phyloP scores from a whole-genome alignment of 2,113 vertebrate species.

The Haemorhous mexicanus region DNA sequence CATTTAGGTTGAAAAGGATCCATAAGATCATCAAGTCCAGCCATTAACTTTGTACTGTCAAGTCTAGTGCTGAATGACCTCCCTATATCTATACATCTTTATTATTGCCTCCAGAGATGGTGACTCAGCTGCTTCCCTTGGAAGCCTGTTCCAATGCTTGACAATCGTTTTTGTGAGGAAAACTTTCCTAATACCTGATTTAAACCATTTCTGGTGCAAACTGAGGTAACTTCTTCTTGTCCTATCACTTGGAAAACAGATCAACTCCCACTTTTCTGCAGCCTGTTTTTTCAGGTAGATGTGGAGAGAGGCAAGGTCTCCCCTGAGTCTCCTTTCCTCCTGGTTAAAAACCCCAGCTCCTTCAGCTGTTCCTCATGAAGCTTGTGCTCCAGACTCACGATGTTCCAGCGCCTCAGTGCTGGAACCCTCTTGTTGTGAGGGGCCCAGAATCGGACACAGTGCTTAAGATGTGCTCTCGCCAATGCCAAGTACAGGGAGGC shows the following conservation, averaged over 20 bases:
- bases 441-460: background rate
- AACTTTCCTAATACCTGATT: background rate
- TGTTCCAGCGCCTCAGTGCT: accelerated
- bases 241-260: background rate
- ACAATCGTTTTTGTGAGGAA: background rate
- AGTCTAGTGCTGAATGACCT: background rate
- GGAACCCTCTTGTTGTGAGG: too few species aligned
- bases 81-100: accelerated
- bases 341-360: background rate
- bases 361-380: accelerated
- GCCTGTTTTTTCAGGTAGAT: background rate
- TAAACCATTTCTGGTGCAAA: background rate
- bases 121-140: background rate
- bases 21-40: background rate
- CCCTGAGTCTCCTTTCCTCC: background rate
- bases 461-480: background rate
- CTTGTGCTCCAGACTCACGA: background rate
- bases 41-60: accelerated
- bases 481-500: accelerated
- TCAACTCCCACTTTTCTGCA: accelerated
- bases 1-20: background rate
- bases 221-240: background rate
- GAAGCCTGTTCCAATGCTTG: background rate
- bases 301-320: accelerated
- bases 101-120: background rate